A percentile compares a stretch with the other conserved stretches of the same genome.
phyloP scores from a whole-genome alignment of 2,888 invertebrate genomes.

The Cantharis nigra region DNA sequence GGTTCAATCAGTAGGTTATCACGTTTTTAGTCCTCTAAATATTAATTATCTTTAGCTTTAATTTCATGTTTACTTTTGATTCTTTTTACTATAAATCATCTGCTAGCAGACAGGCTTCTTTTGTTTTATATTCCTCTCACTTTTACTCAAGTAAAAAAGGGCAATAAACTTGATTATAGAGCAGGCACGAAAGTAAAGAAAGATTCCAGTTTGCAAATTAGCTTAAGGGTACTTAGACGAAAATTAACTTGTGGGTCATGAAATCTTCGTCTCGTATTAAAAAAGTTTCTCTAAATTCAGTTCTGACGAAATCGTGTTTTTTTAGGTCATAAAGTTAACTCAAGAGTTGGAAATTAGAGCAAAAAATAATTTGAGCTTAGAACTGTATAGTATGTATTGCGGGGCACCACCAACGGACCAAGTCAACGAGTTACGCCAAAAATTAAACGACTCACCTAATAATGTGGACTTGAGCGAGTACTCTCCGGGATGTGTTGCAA shows the following conservation, averaged over 20 bases:
- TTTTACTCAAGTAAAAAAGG: not conserved
- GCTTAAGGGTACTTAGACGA: not conserved
- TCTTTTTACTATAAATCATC: not conserved
- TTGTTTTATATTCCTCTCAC: not conserved
- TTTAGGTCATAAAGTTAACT: constrained; percentile 59
- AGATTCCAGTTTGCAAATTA: not conserved
- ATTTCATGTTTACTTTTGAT: not conserved
- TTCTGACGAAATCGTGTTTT: constrained; percentile 2
- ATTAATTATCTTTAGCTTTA: not conserved
- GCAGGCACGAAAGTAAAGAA: not conserved
- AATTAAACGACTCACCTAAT: constrained; percentile 56
- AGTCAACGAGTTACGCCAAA: constrained; percentile 62
- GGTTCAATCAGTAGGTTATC: constrained; percentile 15
- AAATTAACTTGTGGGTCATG: not conserved
- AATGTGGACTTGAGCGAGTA: constrained; percentile 57
- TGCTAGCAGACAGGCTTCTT: not conserved
- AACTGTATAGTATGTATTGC: constrained; percentile 71
- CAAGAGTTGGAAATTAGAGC: constrained; percentile 66
- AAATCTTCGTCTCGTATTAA: not conserved
- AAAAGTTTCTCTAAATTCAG: not conserved
- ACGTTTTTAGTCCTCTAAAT: not conserved
- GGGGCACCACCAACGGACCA: constrained; percentile 65
- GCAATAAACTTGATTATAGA: not conserved
- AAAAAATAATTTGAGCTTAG: constrained; percentile 56
- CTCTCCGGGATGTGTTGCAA: constrained; percentile 62